Evolutionary conservation across 2,113 vertebrate species (phyloP).

Genomic region (Phoenicopterus ruber): DNA sequence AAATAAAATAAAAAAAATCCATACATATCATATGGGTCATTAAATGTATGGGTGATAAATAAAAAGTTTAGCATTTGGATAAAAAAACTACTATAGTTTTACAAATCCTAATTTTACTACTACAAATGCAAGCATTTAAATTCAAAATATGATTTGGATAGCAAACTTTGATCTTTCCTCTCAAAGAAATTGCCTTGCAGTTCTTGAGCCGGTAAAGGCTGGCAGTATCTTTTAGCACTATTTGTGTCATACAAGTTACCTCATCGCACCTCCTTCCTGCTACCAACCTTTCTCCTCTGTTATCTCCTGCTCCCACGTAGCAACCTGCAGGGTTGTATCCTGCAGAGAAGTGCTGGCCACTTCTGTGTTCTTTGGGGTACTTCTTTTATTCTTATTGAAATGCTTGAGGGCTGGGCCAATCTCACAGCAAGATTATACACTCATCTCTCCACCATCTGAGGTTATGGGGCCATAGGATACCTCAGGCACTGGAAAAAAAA

Average conservation of each 20-base stretch:
- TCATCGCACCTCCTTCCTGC: neutral
- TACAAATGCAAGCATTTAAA: neutral
- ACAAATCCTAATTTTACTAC: neutral
- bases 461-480: neutral
- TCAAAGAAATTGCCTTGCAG: neutral
- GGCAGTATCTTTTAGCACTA: neutral
- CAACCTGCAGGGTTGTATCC: neutral
- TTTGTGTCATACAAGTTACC: neutral
- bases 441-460: neutral
- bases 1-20: neutral
- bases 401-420: neutral
- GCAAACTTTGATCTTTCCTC: neutral
- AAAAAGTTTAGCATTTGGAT: neutral
- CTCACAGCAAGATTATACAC: neutral
- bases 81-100: neutral
- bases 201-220: neutral
- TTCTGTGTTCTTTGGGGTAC: neutral
- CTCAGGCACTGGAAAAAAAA: neutral
- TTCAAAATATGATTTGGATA: neutral
- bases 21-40: neutral
- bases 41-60: neutral
- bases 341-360: neutral
- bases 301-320: neutral
- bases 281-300: neutral
- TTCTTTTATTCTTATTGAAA: neutral